Percentiles rank a stretch among this genome's conserved stretches.
Evolutionary conservation across 2,113 vertebrate genomes (phyloP).

Genomic region (Gambusia holbrooki): DNA sequence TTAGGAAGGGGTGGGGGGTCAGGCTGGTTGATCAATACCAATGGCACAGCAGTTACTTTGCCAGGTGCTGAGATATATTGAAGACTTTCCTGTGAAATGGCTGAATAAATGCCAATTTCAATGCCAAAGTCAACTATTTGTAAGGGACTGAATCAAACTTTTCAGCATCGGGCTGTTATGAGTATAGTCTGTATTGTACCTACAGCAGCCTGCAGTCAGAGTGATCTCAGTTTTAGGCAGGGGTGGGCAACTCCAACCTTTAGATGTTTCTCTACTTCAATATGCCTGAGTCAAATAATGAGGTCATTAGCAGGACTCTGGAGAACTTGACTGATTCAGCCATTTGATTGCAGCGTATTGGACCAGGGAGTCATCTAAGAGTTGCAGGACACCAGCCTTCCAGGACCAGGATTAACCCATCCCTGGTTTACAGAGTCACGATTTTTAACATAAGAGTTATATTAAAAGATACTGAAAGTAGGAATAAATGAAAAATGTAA

Average conservation of each 20-base stretch:
- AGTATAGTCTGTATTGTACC: not conserved
- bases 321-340: not conserved
- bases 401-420: too few species aligned
- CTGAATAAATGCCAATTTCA: not conserved
- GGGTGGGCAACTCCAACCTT: too few species aligned
- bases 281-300: too few species aligned
- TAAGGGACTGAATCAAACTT: not conserved
- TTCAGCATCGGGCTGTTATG: not conserved
- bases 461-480: not conserved
- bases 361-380: too few species aligned
- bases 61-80: constrained; percentile 29
- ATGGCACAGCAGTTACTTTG: constrained; percentile 47
- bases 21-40: constrained; percentile 32
- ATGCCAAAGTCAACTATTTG: not conserved
- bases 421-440: too few species aligned
- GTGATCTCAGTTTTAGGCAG: not conserved
- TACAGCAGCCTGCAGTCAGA: not conserved
- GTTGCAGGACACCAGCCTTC: too few species aligned
- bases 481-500: not conserved
- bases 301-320: too few species aligned
- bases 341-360: too few species aligned
- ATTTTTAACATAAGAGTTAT: not conserved
- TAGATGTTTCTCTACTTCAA: too few species aligned
- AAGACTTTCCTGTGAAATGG: not conserved
- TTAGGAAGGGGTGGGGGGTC: constrained; percentile 5